Evolutionary conservation across 2,113 vertebrate genomes (phyloP).

Genomic region (Archilochus colubris): DNA sequence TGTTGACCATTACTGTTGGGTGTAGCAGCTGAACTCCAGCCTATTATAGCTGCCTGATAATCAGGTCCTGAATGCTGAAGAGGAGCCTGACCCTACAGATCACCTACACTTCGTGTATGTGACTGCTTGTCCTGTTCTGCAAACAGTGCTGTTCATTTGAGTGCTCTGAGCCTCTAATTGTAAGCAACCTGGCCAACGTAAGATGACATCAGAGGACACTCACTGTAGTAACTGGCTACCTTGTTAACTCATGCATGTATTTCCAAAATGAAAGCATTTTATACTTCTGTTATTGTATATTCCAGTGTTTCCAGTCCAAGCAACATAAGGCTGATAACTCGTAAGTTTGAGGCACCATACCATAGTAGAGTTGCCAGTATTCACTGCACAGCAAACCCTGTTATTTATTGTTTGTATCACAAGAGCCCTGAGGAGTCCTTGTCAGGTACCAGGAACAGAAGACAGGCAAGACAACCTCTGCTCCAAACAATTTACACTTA

Average conservation of each 20-base stretch:
- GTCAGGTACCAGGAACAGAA: not conserved
- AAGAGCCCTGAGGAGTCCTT: not conserved
- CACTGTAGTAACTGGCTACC: not conserved
- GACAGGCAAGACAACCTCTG: not conserved
- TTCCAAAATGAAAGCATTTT: not conserved
- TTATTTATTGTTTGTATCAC: not conserved
- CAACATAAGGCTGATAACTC: not conserved
- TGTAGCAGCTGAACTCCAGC: not conserved
- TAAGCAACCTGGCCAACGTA: not conserved
- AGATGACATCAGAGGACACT: not conserved
- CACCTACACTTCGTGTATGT: not conserved
- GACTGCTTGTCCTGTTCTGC: not conserved
- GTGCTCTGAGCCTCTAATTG: not conserved
- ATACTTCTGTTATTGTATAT: not conserved
- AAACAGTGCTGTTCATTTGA: not conserved
- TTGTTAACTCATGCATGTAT: not conserved
- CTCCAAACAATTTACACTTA: not conserved
- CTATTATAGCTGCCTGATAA: not conserved
- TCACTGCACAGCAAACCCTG: not conserved
- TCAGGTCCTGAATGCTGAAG: not conserved
- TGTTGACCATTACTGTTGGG: not conserved
- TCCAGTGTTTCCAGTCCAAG: not conserved
- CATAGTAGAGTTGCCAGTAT: not conserved
- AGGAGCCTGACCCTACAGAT: not conserved
- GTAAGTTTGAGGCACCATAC: not conserved